Percentiles rank a stretch among this genome's conserved stretches.
Conservation (phyloP, 2,888 invertebrate species). For the Gerris lacustris region DNA sequence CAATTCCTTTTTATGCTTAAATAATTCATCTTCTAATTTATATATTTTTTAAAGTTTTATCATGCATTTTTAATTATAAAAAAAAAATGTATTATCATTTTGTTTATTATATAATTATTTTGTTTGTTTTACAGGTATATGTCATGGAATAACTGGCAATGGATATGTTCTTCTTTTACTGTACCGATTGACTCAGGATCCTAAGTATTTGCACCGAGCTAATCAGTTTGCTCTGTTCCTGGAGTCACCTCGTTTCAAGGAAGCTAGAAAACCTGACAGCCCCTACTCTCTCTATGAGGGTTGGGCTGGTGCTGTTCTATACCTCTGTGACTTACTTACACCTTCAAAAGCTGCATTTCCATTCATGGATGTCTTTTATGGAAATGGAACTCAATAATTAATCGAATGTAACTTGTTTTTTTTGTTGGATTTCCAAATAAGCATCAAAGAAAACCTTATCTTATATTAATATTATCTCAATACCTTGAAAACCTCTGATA, state of each 20-base stretch:
- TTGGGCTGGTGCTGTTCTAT: slow-evolving; percentile 73
- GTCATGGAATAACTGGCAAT: slow-evolving; percentile 76
- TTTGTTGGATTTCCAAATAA: too few relatives aligned
- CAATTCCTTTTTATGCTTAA: too few relatives aligned
- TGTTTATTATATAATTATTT: too few relatives aligned
- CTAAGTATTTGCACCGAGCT: slow-evolving; percentile 60
- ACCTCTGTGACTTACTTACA: slow-evolving; percentile 57
- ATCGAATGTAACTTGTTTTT: too few relatives aligned
- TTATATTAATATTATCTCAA: too few relatives aligned
- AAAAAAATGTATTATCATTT: too few relatives aligned
- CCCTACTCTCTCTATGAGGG: slow-evolving; percentile 81
- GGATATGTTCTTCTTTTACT: slow-evolving; percentile 68
- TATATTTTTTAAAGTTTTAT: too few relatives aligned
- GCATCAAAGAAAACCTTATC: too few relatives aligned
- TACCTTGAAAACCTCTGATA: too few relatives aligned
- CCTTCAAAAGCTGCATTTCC: slow-evolving; percentile 69
- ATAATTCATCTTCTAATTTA: too few relatives aligned
- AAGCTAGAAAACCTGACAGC: slow-evolving; percentile 61
- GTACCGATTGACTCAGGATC: slow-evolving; percentile 58
- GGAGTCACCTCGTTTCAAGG: slow-evolving; percentile 50
- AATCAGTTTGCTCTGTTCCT: slow-evolving; percentile 64
- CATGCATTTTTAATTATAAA: too few relatives aligned
- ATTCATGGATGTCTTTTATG: slow-evolving; percentile 53
- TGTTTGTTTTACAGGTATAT: slow-evolving; percentile 45
- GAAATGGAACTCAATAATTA: too few relatives aligned